Percentiles rank a stretch among this genome's conserved stretches.
These are phyloP conservation scores for Apostichopus californicus DNA, from an alignment of 35 echinoderm and acorn worm species.

Conservation along the genomic window DNA sequence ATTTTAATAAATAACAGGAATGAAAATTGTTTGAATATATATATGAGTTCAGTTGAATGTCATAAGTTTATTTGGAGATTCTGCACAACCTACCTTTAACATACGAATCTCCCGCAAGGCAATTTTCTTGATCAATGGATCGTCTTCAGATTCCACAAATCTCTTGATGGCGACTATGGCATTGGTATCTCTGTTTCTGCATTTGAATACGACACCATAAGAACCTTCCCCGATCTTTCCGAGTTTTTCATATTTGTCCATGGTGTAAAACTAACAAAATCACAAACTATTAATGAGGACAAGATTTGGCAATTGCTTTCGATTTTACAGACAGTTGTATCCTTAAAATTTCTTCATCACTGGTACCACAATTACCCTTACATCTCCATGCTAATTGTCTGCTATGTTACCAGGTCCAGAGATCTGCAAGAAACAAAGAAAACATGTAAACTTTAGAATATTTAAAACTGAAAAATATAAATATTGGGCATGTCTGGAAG, in stretches of 20 bases:
- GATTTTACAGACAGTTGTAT: not conserved
- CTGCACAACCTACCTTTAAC: conserved; percentile 84
- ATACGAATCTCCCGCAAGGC: conserved; percentile 96
- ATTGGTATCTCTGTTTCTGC: conserved; percentile 92
- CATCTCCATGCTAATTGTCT: too few species aligned
- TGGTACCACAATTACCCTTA: too few species aligned
- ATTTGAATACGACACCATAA: conserved; percentile 99
- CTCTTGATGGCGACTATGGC: conserved; percentile 96
- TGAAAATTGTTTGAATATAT: too few species aligned
- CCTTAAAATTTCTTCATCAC: not conserved
- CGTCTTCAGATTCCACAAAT: conserved; percentile 99
- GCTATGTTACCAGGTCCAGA: too few species aligned
- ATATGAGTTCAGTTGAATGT: too few species aligned
- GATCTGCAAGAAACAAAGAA: too few species aligned
- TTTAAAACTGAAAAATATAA: too few species aligned
- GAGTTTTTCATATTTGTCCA: conserved; percentile 99
- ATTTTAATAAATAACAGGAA: too few species aligned
- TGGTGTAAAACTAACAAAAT: conserved; percentile 20
- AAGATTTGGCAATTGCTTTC: not conserved
- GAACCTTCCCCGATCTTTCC: conserved; percentile 98
- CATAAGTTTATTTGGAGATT: too few species aligned
- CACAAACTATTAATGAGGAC: not conserved
- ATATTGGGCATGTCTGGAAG: too few species aligned
- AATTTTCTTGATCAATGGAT: conserved; percentile 98
- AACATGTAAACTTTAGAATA: too few species aligned